phyloP scores from a whole-genome alignment of 2,888 invertebrate genomes.

The Thelaira solivaga region DNA sequence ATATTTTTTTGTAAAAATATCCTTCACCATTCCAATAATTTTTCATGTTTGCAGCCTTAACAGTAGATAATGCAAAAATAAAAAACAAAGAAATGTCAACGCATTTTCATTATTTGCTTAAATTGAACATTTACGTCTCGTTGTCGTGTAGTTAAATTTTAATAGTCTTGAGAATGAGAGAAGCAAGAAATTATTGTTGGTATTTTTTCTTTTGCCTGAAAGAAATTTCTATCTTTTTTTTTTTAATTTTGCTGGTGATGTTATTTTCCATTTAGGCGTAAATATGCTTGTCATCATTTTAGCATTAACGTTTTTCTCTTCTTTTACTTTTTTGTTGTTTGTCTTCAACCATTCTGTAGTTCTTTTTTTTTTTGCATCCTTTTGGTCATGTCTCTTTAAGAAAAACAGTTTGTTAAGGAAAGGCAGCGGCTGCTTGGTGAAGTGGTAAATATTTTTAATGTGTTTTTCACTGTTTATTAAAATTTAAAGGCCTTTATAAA shows the following conservation, averaged over 20 bases:
- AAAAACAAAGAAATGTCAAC: slow-evolving; percentile 18
- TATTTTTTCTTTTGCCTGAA: background rate
- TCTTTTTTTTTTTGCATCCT: slow-evolving; percentile 1
- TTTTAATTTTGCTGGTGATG: slow-evolving; percentile 4
- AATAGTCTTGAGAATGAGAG: background rate
- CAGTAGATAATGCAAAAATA: background rate
- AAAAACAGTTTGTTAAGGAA: slow-evolving; percentile 19
- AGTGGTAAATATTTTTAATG: background rate
- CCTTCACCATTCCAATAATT: too few relatives aligned
- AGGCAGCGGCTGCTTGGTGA: slow-evolving; percentile 2
- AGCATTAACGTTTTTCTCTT: slow-evolving; percentile 39
- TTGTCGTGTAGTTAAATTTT: background rate
- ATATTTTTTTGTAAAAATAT: too few relatives aligned
- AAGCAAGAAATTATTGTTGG: background rate
- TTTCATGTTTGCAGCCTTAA: background rate
- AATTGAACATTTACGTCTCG: slow-evolving; percentile 27
- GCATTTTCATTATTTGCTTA: slow-evolving; percentile 34
- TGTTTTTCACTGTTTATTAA: too few relatives aligned
- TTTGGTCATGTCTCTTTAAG: slow-evolving; percentile 43
- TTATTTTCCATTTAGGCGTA: slow-evolving; percentile 67
- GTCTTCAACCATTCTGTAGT: background rate
- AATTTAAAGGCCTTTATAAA: too few relatives aligned
- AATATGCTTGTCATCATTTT: slow-evolving; percentile 64
- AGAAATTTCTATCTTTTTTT: slow-evolving; percentile 21
- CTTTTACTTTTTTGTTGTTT: background rate